Percentiles rank a stretch among this genome's conserved stretches.
Evolutionary conservation across 2,888 invertebrate genomes (phyloP).

Genomic region (Athripsodes cinereus): DNA sequence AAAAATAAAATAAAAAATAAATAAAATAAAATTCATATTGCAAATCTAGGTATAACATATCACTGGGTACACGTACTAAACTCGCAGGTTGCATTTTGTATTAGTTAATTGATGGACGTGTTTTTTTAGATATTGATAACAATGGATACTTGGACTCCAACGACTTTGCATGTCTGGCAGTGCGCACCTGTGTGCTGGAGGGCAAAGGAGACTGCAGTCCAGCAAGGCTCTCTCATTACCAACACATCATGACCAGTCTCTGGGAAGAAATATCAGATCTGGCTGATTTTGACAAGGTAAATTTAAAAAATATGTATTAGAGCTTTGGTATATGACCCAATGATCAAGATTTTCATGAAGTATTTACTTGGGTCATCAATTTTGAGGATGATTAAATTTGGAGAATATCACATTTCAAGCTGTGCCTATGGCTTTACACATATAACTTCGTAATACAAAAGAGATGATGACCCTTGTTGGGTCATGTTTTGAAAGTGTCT

Average conservation of each 20-base stretch:
- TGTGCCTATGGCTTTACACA: no score
- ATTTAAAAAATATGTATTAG: not conserved
- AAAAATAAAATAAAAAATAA: no score
- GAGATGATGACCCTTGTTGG: no score
- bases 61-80: not conserved
- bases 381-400: no score
- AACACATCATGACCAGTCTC: constrained; percentile 74
- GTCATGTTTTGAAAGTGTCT: no score
- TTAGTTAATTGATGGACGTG: no score
- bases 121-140: constrained; percentile 73
- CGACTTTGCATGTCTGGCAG: constrained; percentile 77
- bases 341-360: no score
- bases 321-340: not conserved
- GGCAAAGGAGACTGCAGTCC: constrained; percentile 76
- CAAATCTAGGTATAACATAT: no score
- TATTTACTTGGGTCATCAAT: no score
- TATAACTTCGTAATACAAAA: no score
- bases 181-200: constrained; percentile 74
- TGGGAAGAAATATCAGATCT: constrained; percentile 84
- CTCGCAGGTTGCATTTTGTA: not conserved
- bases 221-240: constrained; percentile 67
- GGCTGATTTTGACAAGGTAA: constrained; percentile 81
- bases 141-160: constrained; percentile 77
- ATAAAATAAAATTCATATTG: no score
- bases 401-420: no score